Percentiles rank a stretch among this genome's conserved stretches.
phyloP scores from a whole-genome alignment of 37 sponge, comb jelly and placozoan species.

The Halisarca cf. caerulea region DNA sequence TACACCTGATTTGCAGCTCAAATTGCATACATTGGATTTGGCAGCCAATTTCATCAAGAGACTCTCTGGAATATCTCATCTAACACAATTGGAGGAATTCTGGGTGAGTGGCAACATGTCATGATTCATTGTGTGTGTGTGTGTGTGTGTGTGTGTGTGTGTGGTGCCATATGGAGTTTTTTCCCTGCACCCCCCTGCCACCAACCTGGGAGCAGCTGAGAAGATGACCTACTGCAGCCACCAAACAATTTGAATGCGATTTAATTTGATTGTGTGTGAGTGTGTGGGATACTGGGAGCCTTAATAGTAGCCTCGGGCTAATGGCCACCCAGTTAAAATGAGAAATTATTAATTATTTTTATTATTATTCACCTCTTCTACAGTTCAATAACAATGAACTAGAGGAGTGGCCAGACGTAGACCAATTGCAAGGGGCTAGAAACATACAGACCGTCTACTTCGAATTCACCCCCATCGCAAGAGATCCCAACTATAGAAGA shows the following conservation, averaged over 20 bases:
- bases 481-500: conserved; percentile 68
- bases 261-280: too few relatives aligned
- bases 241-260: too few relatives aligned
- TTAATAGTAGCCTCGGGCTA: too few relatives aligned
- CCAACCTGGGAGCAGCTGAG: too few relatives aligned
- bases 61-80: conserved; percentile 51
- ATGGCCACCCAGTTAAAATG: too few relatives aligned
- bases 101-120: conserved; percentile 68
- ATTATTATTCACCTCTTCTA: neutral
- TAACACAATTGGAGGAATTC: conserved; percentile 76
- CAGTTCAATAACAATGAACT: conserved; percentile 85
- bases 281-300: neutral
- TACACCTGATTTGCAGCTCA: conserved; percentile 28
- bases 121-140: neutral
- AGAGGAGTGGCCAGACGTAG: conserved; percentile 62
- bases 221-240: too few relatives aligned
- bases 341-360: neutral
- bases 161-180: neutral
- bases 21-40: conserved; percentile 73
- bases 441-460: conserved; percentile 79
- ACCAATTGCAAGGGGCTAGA: conserved; percentile 34
- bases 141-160: conserved; percentile 4
- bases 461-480: conserved; percentile 81
- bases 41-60: conserved; percentile 65
- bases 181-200: neutral